phyloP scores from a whole-genome alignment of 2,113 vertebrate species.

The Salvelinus namaycush region DNA sequence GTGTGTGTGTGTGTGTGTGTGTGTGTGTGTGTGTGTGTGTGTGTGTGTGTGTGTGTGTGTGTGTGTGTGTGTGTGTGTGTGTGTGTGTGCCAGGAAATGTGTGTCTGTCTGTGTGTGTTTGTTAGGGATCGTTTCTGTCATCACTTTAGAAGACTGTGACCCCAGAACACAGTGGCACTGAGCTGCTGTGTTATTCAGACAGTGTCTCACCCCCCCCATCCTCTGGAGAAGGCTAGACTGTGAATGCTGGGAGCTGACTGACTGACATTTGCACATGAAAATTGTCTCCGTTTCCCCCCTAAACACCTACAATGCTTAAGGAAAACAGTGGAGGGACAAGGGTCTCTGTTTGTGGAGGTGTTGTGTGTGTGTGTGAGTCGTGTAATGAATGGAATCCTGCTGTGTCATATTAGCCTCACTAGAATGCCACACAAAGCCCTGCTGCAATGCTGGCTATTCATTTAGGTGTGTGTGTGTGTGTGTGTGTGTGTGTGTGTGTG shows the following conservation, averaged over 20 bases:
- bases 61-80: neutral
- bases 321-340: conserved; percentile 68
- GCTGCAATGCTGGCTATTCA: no score
- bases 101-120: conserved; percentile 14
- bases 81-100: neutral
- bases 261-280: conserved; percentile 86
- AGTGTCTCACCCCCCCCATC: conserved; percentile 63
- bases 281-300: conserved; percentile 66
- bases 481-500: no score
- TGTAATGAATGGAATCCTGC: no score
- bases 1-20: neutral
- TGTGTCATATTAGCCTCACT: no score
- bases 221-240: conserved; percentile 3
- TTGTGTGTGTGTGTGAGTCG: neutral
- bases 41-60: neutral
- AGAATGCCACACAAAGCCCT: no score
- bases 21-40: neutral
- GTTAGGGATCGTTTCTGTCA: conserved; percentile 75
- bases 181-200: conserved; percentile 82
- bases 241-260: conserved; percentile 79
- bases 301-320: conserved; percentile 70
- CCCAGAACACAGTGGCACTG: conserved; percentile 73
- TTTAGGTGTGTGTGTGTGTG: no score
- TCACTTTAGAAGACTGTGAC: conserved; percentile 81
- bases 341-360: conserved; percentile 4